phyloP scores from a whole-genome alignment of 2,888 invertebrate genomes.

The Dolichopus griseipennis region DNA sequence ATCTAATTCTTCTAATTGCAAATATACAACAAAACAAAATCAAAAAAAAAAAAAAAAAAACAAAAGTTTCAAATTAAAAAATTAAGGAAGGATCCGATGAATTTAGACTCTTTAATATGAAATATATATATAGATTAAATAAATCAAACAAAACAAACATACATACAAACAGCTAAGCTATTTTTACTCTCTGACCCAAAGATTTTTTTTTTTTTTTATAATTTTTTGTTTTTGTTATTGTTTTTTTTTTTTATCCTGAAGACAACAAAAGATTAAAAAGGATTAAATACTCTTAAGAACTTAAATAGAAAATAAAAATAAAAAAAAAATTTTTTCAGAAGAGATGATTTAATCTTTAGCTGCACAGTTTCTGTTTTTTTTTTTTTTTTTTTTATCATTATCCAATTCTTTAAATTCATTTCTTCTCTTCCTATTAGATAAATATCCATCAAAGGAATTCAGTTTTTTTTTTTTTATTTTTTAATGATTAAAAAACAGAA shows the following conservation, averaged over 20 bases:
- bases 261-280: conserved; percentile 6
- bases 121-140: too few relatives aligned
- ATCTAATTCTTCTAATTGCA: conserved; percentile 4
- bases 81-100: not conserved
- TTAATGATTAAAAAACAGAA: not conserved
- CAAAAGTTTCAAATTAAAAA: not conserved
- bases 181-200: not conserved
- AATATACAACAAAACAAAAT: too few relatives aligned
- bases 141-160: not conserved
- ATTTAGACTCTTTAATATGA: not conserved
- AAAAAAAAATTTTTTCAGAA: not conserved
- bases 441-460: not conserved
- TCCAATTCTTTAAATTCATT: too few relatives aligned
- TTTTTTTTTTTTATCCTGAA: not conserved
- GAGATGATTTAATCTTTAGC: not conserved
- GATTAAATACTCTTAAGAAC: not conserved
- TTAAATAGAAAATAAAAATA: not conserved
- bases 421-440: not conserved
- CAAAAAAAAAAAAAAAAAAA: not conserved
- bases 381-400: too few relatives aligned
- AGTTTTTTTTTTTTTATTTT: too few relatives aligned
- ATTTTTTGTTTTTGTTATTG: too few relatives aligned
- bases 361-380: too few relatives aligned
- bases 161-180: not conserved
- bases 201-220: too few relatives aligned